A percentile compares a stretch with the other conserved stretches of the same genome.
These are phyloP conservation scores for Xylocopa sonorina DNA, from an alignment of 1,140 invertebrate genomes.

Conservation along the genomic window DNA sequence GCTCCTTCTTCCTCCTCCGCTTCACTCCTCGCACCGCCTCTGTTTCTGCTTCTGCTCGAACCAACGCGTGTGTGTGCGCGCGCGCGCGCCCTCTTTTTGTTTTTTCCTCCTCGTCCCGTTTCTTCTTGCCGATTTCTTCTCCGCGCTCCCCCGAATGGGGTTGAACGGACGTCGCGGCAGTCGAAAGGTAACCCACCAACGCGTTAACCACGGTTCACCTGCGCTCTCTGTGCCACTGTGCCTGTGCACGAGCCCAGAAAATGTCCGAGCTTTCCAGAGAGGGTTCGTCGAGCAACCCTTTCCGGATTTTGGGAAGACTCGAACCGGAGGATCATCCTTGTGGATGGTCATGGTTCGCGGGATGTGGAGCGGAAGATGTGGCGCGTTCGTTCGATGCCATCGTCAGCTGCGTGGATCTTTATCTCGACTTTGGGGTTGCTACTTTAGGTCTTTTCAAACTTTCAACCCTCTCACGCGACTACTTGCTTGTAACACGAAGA, in stretches of 20 bases:
- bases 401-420: neutral
- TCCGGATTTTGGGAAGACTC: constrained; percentile 57
- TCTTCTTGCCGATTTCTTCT: neutral
- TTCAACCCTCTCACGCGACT: no score
- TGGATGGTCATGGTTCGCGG: neutral
- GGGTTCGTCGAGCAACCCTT: constrained; percentile 70
- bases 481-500: no score
- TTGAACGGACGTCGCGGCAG: constrained; percentile 1
- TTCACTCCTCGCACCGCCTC: constrained; percentile 2
- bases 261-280: constrained; percentile 53
- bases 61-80: constrained; percentile 2
- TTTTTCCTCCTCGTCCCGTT: neutral
- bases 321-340: neutral
- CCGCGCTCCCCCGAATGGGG: constrained; percentile 30
- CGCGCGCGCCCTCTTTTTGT: constrained; percentile 15
- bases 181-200: constrained; percentile 63
- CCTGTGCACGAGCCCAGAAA: constrained; percentile 80
- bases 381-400: neutral
- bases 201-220: constrained; percentile 73
- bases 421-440: neutral
- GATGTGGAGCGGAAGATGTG: constrained; percentile 21
- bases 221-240: constrained; percentile 66
- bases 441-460: no score
- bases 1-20: constrained; percentile 26
- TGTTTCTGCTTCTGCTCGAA: neutral